Base-by-base conservation (phyloP, 53 echinoderm and acorn worm genomes). In the Holothuria scabra region DNA sequence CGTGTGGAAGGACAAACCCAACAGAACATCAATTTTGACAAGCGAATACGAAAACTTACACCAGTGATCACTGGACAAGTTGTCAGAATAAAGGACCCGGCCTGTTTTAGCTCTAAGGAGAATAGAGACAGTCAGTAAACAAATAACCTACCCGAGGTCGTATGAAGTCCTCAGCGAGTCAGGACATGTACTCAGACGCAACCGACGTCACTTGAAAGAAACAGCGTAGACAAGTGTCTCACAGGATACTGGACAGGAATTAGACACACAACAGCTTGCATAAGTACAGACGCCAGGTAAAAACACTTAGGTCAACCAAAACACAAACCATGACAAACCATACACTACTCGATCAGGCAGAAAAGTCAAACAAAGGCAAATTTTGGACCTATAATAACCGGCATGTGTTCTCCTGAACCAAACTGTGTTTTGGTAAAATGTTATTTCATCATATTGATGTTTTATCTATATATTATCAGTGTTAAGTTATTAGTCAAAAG, bases 11-110 rank as follows among this genome's bases (percentile, higher is more conserved):
- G 88, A 28, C 88, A 92, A 63, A 8, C 32, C 3, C 28, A 19
- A 28, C 89, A 89, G 72, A 92, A 86, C 55, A 59, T 38, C 18
- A 72, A 89, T 56, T 86, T 80, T 60, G 92, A 89, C 79, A 78
- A 41, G 70, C 63, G 58, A 23, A 71, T 86, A n/a, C 63, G 21
- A 12, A 52, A 65, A 30, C 86, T 86, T 29, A 76, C 85, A 20
- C 83, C 88, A 38, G 46, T 89, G 44, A 55, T 28, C 49, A 19
- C 56, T 33, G 70, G 66, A 76, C 81, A 76, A 52, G 32, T 76
- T 38, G 62, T 86, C 32, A 69, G 64, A 76, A 67, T 79, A n/a
- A 66, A 87, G 63, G 57, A 86, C 83, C 23, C 41, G 19, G 83
- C 83, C 23, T 31, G 19, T 35, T 76, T 74, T 62, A 59, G 48